phyloP scores from a whole-genome alignment of 2,888 invertebrate genomes.

The Nephrotoma guestfalica region DNA sequence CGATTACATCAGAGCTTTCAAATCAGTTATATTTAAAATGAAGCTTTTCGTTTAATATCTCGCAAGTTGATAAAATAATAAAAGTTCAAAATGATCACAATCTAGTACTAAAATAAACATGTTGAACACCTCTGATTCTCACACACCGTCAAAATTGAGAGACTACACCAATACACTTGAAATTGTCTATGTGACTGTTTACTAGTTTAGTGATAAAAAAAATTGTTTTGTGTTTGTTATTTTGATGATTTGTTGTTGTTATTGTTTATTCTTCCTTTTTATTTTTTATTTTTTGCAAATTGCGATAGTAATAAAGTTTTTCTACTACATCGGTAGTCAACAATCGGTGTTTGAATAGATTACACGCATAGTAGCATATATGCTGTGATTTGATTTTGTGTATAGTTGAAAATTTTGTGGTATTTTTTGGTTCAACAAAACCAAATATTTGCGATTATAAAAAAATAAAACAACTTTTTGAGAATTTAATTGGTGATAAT shows the following conservation, averaged over 20 bases:
- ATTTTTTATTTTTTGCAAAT: not conserved
- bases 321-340: not conserved
- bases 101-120: too few relatives aligned
- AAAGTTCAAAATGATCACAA: too few relatives aligned
- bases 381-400: not conserved
- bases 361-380: not conserved
- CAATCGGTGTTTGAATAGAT: not conserved
- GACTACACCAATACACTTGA: slow-evolving; percentile 2
- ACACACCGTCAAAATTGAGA: not conserved
- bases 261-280: not conserved
- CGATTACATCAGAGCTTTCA: too few relatives aligned
- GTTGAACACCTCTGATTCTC: too few relatives aligned
- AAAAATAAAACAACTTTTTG: not conserved
- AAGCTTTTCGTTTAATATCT: too few relatives aligned
- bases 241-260: not conserved
- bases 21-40: too few relatives aligned
- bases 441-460: not conserved
- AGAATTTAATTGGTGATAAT: not conserved
- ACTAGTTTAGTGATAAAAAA: not conserved
- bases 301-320: not conserved
- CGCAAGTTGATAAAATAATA: too few relatives aligned
- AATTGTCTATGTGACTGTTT: not conserved
- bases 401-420: not conserved
- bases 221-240: not conserved
- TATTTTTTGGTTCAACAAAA: not conserved